Evolutionary conservation across 2,797 vertebrate genomes (phyloP).

Genomic region (Hemitrygon akajei): DNA sequence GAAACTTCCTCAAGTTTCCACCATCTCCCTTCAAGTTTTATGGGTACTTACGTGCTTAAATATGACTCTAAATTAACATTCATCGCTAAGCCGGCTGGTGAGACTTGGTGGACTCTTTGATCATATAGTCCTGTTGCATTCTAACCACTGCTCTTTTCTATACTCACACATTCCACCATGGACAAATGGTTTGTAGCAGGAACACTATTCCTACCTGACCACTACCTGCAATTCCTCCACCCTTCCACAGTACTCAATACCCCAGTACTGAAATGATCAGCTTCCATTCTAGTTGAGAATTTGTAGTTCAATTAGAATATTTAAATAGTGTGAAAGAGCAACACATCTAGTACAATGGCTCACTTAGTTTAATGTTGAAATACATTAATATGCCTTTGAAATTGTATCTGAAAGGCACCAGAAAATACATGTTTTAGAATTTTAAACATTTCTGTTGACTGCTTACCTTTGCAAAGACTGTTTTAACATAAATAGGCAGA

Average conservation of each 20-base stretch:
- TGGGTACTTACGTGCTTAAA: neutral
- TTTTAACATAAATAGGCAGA: constrained; percentile 94
- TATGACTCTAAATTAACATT: too few species aligned
- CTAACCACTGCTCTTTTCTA: neutral
- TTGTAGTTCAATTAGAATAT: neutral
- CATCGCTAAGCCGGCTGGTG: neutral
- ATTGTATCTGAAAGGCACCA: too few species aligned
- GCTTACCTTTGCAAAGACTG: constrained; percentile 86
- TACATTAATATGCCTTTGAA: neutral
- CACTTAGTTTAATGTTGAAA: constrained; percentile 7
- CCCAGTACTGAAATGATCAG: too few species aligned
- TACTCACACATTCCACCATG: neutral
- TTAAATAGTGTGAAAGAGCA: neutral
- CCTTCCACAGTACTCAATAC: neutral
- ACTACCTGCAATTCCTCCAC: neutral
- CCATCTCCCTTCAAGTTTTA: neutral
- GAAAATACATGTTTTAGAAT: neutral
- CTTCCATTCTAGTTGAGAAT: neutral
- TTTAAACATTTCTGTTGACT: neutral
- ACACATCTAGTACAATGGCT: neutral
- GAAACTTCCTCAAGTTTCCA: neutral
- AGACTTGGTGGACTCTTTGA: neutral
- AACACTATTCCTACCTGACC: neutral
- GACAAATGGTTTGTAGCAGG: neutral
- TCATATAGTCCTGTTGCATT: neutral